Base-by-base conservation (phyloP, 2,113 vertebrate species). In the Piaya cayana region DNA sequence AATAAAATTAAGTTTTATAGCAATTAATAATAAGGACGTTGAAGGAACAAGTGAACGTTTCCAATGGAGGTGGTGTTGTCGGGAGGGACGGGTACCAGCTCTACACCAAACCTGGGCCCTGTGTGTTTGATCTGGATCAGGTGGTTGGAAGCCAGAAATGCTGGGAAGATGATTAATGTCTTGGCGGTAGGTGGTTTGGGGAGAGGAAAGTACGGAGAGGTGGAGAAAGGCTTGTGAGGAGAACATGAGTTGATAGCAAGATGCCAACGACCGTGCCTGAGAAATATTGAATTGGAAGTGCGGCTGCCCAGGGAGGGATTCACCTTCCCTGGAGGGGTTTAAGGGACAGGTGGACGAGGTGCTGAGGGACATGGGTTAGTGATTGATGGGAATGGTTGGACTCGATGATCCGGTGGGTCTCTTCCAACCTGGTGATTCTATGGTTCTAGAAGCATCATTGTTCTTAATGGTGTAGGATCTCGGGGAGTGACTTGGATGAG, bases 11-110 rank as follows among this genome's bases (percentile, higher is more conserved):
- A 92, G 78, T 67, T 88, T 82, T 64, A 63, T 50, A 39, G 15
- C 64, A 93, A 95, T 95, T 98, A 97, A 95, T 82, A 84, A 86
- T 72, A 72, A 88, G 79, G 76, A 49, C 10, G 11, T 90, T 89
- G 63, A 94, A 92, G 84, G 78, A 88, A 72, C 47, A 32, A 88
- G 69, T 23, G 60, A 58, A 37, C 29, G 8, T 78, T 86, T 94
- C 93, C 72, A 70, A 4, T 43, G 70, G 78, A 93, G 47, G 21
- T 12, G 47, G 47, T 45, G 43, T 45, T 45, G 47, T 14, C 8
- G 47, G 47, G 47, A n/a, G 17, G 47, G 47, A 22, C 9, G 20
- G 47, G 22, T 32, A 3, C 34, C 3, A 8, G 52, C 49, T 71
- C 39, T 65, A 64, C 11, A 4, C 67, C 60, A 90, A 88, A 92